These are phyloP conservation scores for Drosophila flavopinicola DNA, from an alignment of 2,888 invertebrate species.

Conservation along the genomic window DNA sequence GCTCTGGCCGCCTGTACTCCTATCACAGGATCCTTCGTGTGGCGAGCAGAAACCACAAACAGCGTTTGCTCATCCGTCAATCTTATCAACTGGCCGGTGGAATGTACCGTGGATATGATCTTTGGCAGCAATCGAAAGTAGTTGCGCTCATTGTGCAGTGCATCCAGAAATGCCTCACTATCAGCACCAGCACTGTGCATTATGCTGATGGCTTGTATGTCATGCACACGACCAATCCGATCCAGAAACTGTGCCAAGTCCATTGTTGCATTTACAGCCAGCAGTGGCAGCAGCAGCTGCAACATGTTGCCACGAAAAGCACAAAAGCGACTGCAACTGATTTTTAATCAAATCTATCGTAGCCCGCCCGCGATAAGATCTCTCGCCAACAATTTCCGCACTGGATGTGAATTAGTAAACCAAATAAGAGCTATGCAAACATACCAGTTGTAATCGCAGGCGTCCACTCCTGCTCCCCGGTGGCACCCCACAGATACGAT, in stretches of 20 bases:
- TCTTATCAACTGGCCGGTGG: slow-evolving; percentile 2
- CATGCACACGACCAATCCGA: slow-evolving; percentile 46
- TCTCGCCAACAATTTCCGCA: slow-evolving; percentile 26
- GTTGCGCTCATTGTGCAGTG: slow-evolving; percentile 30
- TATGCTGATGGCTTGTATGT: slow-evolving; percentile 39
- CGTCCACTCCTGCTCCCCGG: slow-evolving; percentile 98
- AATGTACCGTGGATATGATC: slow-evolving; percentile 26
- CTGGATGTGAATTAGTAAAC: slow-evolving; percentile 14
- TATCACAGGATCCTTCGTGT: slow-evolving; percentile 48
- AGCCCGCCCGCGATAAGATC: slow-evolving; percentile 41
- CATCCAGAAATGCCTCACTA: slow-evolving; percentile 21
- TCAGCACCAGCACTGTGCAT: slow-evolving; percentile 31
- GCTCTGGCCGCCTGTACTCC: slow-evolving; percentile 29
- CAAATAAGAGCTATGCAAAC: slow-evolving; percentile 26
- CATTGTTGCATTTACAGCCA: slow-evolving; percentile 1
- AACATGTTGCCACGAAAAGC: slow-evolving; percentile 20
- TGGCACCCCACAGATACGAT: slow-evolving; percentile 94
- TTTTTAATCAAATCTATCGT: not conserved
- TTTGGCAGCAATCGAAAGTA: slow-evolving; percentile 48
- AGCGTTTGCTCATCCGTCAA: slow-evolving; percentile 28
- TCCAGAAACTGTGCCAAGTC: slow-evolving; percentile 42
- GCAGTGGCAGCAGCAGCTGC: slow-evolving; percentile 21
- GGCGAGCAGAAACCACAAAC: slow-evolving; percentile 51
- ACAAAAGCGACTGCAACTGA: slow-evolving; percentile 23
- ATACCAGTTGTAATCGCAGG: slow-evolving; percentile 96